Percentiles rank a stretch among this genome's conserved stretches.
Evolutionary conservation across 2,797 vertebrate species (phyloP).

Genomic region (Varecia variegata): DNA sequence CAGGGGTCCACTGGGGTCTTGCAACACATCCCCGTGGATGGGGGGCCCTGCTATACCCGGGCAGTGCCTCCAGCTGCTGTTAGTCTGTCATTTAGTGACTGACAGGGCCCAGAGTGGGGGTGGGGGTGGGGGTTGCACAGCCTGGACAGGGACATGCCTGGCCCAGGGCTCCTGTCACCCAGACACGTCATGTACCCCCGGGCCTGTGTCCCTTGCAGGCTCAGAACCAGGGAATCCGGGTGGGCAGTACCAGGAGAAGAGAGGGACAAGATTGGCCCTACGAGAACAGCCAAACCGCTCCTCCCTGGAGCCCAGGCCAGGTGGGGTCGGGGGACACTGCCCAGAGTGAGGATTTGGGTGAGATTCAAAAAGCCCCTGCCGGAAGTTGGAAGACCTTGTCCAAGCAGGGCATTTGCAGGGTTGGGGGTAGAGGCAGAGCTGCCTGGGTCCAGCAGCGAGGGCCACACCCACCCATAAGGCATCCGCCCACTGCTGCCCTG

Average conservation of each 20-base stretch:
- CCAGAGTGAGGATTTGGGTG: background rate
- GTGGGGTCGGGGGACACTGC: background rate
- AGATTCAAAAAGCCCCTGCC: background rate
- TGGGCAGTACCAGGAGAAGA: accelerated
- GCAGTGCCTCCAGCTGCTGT: background rate
- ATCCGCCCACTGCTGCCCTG: background rate
- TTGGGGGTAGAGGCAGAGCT: background rate
- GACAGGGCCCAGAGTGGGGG: background rate
- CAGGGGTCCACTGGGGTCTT: background rate
- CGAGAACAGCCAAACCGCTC: background rate
- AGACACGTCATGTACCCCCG: background rate
- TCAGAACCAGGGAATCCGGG: background rate
- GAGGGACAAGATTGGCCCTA: background rate
- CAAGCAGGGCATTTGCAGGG: background rate
- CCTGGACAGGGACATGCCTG: background rate
- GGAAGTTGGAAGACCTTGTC: background rate
- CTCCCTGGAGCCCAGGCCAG: background rate
- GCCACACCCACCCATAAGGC: background rate
- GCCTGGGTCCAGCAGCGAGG: too few relatives aligned
- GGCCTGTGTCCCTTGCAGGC: background rate
- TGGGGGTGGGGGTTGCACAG: background rate
- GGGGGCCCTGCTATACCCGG: background rate
- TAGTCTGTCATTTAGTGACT: background rate
- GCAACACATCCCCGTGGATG: background rate
- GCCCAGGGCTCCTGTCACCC: background rate